Base-by-base conservation (phyloP, 2,113 vertebrate species). In the Oophaga pumilio region DNA sequence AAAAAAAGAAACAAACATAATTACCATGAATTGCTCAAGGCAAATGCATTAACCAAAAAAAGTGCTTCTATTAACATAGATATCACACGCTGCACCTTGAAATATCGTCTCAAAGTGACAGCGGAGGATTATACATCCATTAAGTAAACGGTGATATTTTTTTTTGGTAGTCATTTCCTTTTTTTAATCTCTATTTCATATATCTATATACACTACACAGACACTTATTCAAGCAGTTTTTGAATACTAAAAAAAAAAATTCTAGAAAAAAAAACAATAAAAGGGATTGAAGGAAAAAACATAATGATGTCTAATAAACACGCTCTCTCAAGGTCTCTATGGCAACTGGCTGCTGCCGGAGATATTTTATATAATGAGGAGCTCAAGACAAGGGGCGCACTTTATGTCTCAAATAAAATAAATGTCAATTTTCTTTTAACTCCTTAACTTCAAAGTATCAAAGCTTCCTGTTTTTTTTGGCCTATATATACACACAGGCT, bases 261-360 rank as follows among this genome's bases (percentile, higher is more conserved):
- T 18, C 5, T 1, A 11, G 53, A 93, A 94, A 93, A 73, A 86
- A 80, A 77, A 69, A 73, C 52, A 79, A 79, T 57, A 79, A 93
- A 94, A 93, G 92, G 92, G 92, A 91, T 93, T 93, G 90, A 92
- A 94, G 93, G 93, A 91, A 94, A 43, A 93, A 93, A 94, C 94
- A 93, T 93, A 92, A 95, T 94, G 94, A 95, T 95, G 94, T 96
- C 95, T 96, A 95, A 96, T 97, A 94, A 96, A 95, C 95, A 96
- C 95, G 95, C 96, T 94, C 95, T 95, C 91, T 94, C 95, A 94
- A 92, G 91, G 96, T 97, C 96, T 95, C 96, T 96, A 95, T 97
- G 96, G 97, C 93, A 97, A 97, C 95, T 92, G 95, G 95, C 94
- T 94, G 95, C 96, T 96, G 95, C 95, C 84, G 94, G 93, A 94